phyloP scores from a whole-genome alignment of 2,797 vertebrate genomes.

The Macropus fuliginosus region DNA sequence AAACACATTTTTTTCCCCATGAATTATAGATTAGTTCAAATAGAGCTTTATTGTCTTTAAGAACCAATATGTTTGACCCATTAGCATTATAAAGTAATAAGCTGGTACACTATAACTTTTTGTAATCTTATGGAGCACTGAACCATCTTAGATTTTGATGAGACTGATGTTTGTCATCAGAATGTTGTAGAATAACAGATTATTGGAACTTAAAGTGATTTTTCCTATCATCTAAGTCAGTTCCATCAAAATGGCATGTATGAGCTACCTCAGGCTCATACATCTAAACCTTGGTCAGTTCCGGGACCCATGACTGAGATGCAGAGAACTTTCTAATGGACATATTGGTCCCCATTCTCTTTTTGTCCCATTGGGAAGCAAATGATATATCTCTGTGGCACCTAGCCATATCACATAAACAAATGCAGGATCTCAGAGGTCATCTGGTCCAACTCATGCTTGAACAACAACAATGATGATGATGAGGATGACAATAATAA shows the following conservation, averaged over 20 bases:
- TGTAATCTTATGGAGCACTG: not conserved
- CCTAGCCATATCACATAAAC: not conserved
- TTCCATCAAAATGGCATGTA: not conserved
- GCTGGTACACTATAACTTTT: not conserved
- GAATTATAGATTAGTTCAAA: not conserved
- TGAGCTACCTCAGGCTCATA: not conserved
- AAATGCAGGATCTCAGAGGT: not conserved
- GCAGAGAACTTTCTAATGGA: not conserved
- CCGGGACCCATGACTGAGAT: not conserved
- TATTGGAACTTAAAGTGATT: not conserved
- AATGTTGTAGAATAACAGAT: not conserved
- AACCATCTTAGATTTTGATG: not conserved
- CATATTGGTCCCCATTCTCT: not conserved
- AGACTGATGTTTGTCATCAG: not conserved
- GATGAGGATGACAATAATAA: not conserved
- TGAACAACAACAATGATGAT: not conserved
- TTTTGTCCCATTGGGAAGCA: not conserved
- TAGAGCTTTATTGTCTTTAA: not conserved
- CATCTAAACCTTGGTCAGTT: not conserved
- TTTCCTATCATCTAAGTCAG: not conserved
- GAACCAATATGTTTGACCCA: not conserved
- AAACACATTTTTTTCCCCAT: not conserved
- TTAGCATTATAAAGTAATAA: not conserved
- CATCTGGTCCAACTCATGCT: not conserved
- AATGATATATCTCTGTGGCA: not conserved